Evolutionary conservation across 64 coral and sea anemone genomes (phyloP), one percentile per base, ranked within the genome.

Genomic region (Montipora cactus): DNA sequence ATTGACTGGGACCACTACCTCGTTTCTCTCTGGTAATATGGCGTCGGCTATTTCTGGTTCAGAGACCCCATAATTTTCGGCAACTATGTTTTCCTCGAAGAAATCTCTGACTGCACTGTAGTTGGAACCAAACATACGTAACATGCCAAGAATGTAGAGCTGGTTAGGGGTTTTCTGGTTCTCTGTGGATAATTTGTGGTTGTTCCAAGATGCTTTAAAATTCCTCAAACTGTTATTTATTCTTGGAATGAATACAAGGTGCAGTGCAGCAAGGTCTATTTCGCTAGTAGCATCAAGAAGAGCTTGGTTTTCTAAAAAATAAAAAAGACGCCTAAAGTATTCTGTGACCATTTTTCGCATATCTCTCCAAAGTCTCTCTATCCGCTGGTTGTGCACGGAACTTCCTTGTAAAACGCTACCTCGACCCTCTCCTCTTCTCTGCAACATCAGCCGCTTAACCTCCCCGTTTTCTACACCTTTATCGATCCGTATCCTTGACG

Each of bases 131-230:
- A 77, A 76, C 9, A 89, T 8, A 13, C 22, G 71, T 8, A 84
- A 23, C 79, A 92, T 83, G 5, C 90, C 79, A 3, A 93, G 58
- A 23, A 87, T 87, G 25, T 93, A 93, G 7, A 93, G 58, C 18
- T 93, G 91, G 59, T 61, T 77, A 0, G 91, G 91, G 10, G 91
- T 64, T 37, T 75, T 37, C 14, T 67, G 49, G 47, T 68, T 14
- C 84, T 85, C 91, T n/a, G 91, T 48, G 50, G 81, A 77, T 3
- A 93, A 37, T 78, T 93, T 93, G 22, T 93, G 91, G 13, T 87
- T 93, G 73, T 93, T 93, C 82, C 91, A 93, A 69, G 50, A 55
- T 21, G 49, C 62, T 28, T 67, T 64, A 15, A 55, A 85, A 23
- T 85, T 16, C 5, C 37, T 14, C 13, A 85, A 61, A 64, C 25